Evolutionary conservation across 2,888 invertebrate genomes (phyloP), one percentile per base, ranked within the genome.

Genomic region (Thymelicus acteon): DNA sequence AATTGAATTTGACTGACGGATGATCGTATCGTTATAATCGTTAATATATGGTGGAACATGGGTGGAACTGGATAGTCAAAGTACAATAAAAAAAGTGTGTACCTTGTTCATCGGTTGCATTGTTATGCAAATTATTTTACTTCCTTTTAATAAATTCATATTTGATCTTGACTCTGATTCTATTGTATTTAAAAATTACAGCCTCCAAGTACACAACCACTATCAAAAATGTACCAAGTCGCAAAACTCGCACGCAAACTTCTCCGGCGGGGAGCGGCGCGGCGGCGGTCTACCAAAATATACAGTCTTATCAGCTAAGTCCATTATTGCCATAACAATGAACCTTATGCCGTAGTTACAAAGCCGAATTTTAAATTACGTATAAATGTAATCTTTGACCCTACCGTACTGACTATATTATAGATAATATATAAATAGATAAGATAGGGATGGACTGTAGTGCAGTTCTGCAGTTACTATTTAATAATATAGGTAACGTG

Each of bases 101-200:
- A 93, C 92, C 91, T 90, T 91, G 82, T 79, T 85, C 78, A 82
- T 77, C 77, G 88, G 78, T 74, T 81, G 83, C 90, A 92, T 92
- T 90, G 86, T 92, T 74, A 92, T 87, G 90, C 79, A 86, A 86
- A 91, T 85, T 78, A 89, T 78, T 78, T 82, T 87, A 80, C 81
- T 88, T 84, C 89, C 87, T 82, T 83, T 88, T 66, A 90, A 72
- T 75, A 89, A 82, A 78, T 88, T 81, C 92, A 92, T 93, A 73
- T 82, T 89, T 82, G 54, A 62, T 67, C 60, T 39, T 49, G 63
- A 70, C 66, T 60, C 54, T 49, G 37, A 49, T 31, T 52, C 31
- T 31, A 31, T 31, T 31, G 31, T 31, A 31, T 31, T 31, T 31
- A 5, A 40, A 24, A 44, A 10, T 44, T 12, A 44, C 44, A 12